A percentile compares a stretch with the other conserved stretches of the same genome.
Evolutionary conservation across 2,797 vertebrate species (phyloP).

Genomic region (Rhinoraja longicauda): DNA sequence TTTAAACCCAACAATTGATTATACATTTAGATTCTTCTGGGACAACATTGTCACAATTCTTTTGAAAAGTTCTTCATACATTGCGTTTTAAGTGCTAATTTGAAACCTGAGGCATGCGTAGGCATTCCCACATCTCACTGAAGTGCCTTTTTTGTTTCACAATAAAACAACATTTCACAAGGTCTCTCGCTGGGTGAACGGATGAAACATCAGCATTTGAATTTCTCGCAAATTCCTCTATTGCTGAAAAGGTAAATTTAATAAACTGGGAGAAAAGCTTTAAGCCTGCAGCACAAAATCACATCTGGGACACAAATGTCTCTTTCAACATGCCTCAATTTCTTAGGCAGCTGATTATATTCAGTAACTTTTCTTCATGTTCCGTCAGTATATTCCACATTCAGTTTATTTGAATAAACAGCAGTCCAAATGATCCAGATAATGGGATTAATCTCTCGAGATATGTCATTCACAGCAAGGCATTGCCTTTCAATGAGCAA

Average conservation of each 20-base stretch:
- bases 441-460: conserved; percentile 12
- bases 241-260: neutral
- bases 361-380: neutral
- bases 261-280: neutral
- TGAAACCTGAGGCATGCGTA: neutral
- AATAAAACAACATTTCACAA: neutral
- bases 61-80: neutral
- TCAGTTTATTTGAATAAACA: neutral
- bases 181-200: neutral
- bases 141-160: neutral
- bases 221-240: neutral
- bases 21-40: neutral
- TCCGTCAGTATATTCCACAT: neutral
- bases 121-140: too few species aligned
- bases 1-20: neutral
- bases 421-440: neutral
- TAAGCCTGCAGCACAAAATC: neutral
- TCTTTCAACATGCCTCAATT: neutral
- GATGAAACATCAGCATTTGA: neutral
- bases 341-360: neutral
- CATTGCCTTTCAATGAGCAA: neutral
- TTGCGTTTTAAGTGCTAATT: neutral
- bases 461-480: neutral
- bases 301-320: neutral
- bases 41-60: neutral